Conservation (phyloP, 2,888 invertebrate genomes). For the Andricus quercusramuli region DNA sequence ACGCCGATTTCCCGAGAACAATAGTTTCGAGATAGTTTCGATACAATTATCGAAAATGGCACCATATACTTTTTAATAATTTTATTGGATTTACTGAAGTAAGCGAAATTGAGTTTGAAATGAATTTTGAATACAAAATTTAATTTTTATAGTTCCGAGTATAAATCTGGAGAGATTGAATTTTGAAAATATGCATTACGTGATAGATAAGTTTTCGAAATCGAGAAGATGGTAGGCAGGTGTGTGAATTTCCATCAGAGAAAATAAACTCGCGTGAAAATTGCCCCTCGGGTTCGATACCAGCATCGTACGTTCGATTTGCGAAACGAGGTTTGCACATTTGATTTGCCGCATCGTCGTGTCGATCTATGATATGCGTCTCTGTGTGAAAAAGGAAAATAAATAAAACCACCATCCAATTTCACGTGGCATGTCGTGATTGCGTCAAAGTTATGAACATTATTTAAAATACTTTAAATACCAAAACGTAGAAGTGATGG, state of each 20-base stretch:
- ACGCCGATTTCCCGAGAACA: too few relatives aligned
- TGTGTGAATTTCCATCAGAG: conserved; percentile 40
- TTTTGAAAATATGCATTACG: conserved; percentile 34
- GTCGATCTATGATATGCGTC: conserved; percentile 33
- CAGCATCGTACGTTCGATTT: conserved; percentile 45
- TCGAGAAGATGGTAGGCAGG: conserved; percentile 14
- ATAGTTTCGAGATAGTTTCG: too few relatives aligned
- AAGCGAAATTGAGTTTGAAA: background rate
- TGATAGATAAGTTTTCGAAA: conserved; percentile 37
- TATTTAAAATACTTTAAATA: conserved; percentile 22
- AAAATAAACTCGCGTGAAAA: conserved; percentile 40
- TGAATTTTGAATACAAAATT: background rate
- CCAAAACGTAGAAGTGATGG: background rate
- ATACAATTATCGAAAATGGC: too few relatives aligned
- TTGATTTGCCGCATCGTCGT: conserved; percentile 43
- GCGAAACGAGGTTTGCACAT: conserved; percentile 45
- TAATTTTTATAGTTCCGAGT: background rate
- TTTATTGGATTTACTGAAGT: background rate
- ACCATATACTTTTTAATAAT: too few relatives aligned
- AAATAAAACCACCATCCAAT: conserved; percentile 24
- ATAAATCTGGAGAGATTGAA: conserved; percentile 11
- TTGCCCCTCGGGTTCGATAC: conserved; percentile 38
- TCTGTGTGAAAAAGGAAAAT: conserved; percentile 16
- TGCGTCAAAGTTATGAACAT: conserved; percentile 14
- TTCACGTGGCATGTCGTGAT: conserved; percentile 14